Evolutionary conservation across 2,888 invertebrate species (phyloP).

Genomic region (Drosophila siamana): DNA sequence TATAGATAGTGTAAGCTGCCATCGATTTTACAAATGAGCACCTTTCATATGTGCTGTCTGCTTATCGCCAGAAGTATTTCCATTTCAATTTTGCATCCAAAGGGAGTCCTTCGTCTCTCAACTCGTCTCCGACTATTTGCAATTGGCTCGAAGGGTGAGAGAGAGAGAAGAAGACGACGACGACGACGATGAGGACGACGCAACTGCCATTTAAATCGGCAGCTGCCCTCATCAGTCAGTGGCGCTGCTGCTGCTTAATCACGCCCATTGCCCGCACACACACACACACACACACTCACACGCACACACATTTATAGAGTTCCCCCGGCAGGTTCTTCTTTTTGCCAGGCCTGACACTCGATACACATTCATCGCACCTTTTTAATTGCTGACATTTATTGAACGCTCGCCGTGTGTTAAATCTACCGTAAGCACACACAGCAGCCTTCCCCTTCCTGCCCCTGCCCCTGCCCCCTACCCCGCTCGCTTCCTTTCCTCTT

Average conservation of each 20-base stretch:
- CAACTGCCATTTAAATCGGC: conserved; percentile 24
- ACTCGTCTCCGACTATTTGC: neutral
- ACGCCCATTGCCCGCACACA: conserved; percentile 34
- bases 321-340: neutral
- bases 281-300: neutral
- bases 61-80: conserved; percentile 35
- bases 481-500: too few species aligned
- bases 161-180: neutral
- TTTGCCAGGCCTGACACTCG: conserved; percentile 37
- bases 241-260: conserved; percentile 40
- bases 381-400: conserved; percentile 79
- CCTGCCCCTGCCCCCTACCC: neutral
- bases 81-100: conserved; percentile 39
- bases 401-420: conserved; percentile 66
- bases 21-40: conserved; percentile 42
- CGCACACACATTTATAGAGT: neutral
- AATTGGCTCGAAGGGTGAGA: neutral
- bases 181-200: neutral
- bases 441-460: neutral
- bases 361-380: conserved; percentile 71
- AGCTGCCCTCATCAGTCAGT: conserved; percentile 38
- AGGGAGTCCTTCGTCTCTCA: neutral
- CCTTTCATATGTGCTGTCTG: conserved; percentile 11
- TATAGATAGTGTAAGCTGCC: neutral
- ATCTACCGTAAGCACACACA: conserved; percentile 64